These are phyloP conservation scores for Mungos mungo DNA, from an alignment of 2,113 vertebrate species.

Conservation along the genomic window DNA sequence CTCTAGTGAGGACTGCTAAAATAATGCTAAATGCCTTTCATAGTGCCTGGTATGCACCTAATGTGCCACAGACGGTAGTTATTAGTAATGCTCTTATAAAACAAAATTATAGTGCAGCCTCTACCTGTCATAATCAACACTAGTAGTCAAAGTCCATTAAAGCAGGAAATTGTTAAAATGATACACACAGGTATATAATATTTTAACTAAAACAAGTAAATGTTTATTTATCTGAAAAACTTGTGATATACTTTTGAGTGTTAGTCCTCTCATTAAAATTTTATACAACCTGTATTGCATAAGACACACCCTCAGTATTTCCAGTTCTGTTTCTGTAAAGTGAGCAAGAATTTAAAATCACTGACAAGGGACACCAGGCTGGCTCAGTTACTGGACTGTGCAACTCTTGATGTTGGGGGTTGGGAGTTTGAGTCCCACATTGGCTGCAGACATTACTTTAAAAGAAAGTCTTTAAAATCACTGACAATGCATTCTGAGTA, in stretches of 20 bases:
- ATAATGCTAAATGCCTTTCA: not conserved
- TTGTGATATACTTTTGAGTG: not conserved
- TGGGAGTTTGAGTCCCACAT: not conserved
- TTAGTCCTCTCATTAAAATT: not conserved
- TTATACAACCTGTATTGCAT: not conserved
- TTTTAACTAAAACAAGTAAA: not conserved
- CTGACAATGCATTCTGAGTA: not conserved
- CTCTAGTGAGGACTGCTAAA: not conserved
- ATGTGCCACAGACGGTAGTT: not conserved
- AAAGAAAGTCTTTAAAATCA: not conserved
- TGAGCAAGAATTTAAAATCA: not conserved
- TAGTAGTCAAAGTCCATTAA: not conserved
- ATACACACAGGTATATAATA: not conserved
- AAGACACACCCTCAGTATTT: not conserved
- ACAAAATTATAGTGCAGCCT: not conserved
- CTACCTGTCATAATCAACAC: not conserved
- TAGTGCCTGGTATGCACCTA: not conserved
- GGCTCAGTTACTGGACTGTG: not conserved
- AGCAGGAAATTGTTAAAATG: not conserved
- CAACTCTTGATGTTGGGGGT: not conserved
- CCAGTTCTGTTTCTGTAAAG: slow-evolving; percentile 2
- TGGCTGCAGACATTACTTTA: not conserved
- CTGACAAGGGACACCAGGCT: not conserved
- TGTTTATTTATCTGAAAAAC: not conserved
- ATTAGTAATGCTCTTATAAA: not conserved